phyloP scores from a whole-genome alignment of 2,113 vertebrate genomes.

The Telmatochromis brichardi region DNA sequence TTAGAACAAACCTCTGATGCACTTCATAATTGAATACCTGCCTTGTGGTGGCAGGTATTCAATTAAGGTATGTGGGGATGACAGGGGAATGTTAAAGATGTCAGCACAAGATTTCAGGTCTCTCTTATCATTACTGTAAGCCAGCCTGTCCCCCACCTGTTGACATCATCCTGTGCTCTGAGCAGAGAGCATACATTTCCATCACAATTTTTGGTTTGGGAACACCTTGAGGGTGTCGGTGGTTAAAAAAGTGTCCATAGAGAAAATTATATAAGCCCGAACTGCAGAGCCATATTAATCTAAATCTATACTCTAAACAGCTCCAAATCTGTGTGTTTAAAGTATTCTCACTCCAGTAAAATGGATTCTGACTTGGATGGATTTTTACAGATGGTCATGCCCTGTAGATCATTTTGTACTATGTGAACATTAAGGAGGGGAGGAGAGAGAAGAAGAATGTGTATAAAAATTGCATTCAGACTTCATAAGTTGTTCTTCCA shows the following conservation, averaged over 20 bases:
- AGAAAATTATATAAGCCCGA: neutral
- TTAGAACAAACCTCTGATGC: neutral
- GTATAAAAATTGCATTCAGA: neutral
- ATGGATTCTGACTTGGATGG: neutral
- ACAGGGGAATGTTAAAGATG: neutral
- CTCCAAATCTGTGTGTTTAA: neutral
- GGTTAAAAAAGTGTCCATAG: neutral
- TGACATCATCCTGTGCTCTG: neutral
- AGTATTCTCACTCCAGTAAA: neutral
- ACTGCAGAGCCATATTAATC: neutral
- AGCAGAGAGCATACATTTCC: neutral
- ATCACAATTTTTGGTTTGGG: neutral
- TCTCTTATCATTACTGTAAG: neutral
- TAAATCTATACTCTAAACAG: neutral
- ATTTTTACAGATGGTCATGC: neutral
- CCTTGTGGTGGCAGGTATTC: neutral
- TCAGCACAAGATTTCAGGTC: neutral
- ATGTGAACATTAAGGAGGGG: neutral
- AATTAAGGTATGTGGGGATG: neutral
- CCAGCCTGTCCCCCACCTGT: neutral
- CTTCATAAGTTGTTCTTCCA: neutral
- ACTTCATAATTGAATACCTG: accelerated
- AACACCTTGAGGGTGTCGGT: neutral
- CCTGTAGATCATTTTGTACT: neutral
- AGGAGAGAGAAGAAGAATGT: accelerated